Percentiles rank a stretch among this genome's conserved stretches.
Conservation (phyloP, 2,888 invertebrate genomes). For the Agonopterix heracliana region DNA sequence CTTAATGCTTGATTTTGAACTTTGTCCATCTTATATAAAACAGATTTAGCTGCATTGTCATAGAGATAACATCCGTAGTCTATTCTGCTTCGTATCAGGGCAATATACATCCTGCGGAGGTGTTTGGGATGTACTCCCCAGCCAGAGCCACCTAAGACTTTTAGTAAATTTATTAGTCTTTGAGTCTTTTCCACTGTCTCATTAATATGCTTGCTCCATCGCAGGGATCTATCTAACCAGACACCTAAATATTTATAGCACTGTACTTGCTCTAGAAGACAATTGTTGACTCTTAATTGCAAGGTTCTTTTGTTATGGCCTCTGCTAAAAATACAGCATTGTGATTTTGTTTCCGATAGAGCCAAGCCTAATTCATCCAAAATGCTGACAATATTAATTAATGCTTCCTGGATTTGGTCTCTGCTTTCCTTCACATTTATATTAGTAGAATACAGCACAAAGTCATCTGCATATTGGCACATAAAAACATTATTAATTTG, state of each 20-base stretch:
- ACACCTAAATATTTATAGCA: slow-evolving; percentile 22
- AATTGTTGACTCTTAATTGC: slow-evolving; percentile 8
- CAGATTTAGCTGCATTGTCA: slow-evolving; percentile 8
- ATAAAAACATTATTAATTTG: background rate
- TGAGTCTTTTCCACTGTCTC: slow-evolving; percentile 6
- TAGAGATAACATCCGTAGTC: slow-evolving; percentile 16
- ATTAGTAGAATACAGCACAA: background rate
- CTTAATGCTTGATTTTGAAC: no score
- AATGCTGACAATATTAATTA: background rate
- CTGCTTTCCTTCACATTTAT: background rate
- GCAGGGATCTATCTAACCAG: slow-evolving; percentile 25
- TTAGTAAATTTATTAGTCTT: slow-evolving; percentile 22
- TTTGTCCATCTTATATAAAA: slow-evolving; percentile 16
- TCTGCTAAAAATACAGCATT: background rate
- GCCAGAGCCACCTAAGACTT: slow-evolving; percentile 16
- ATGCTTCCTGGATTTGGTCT: background rate
- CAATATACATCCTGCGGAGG: slow-evolving; percentile 17
- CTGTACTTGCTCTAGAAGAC: background rate
- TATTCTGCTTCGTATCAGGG: slow-evolving; percentile 17
- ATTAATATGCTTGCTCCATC: no score
- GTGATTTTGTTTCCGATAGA: background rate
- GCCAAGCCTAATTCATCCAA: background rate
- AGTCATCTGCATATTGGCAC: background rate
- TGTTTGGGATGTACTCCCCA: slow-evolving; percentile 25
- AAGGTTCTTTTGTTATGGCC: background rate